Evolutionary conservation across 2,888 invertebrate genomes (phyloP).

Genomic region (Dynastes tityus): DNA sequence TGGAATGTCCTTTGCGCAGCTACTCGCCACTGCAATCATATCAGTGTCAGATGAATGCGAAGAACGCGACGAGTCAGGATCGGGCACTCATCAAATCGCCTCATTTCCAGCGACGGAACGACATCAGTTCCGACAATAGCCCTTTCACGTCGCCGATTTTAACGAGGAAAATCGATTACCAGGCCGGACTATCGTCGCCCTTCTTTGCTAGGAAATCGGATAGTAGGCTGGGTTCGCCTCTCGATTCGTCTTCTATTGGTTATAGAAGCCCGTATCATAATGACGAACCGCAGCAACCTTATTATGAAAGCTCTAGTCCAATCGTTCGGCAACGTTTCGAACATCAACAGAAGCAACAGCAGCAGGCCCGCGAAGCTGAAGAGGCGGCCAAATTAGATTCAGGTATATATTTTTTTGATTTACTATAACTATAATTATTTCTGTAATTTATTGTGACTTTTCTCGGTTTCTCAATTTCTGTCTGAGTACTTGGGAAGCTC

Average conservation of each 20-base stretch:
- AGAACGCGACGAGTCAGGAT: constrained; percentile 47
- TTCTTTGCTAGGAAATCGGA: constrained; percentile 60
- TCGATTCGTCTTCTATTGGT: constrained; percentile 60
- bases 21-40: constrained; percentile 65
- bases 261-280: constrained; percentile 63
- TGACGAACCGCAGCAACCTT: constrained; percentile 52
- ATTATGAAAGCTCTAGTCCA: constrained; percentile 82
- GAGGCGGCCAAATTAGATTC: constrained; percentile 62
- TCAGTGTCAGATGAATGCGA: constrained; percentile 62
- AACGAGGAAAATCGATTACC: constrained; percentile 46
- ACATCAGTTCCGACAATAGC: constrained; percentile 44
- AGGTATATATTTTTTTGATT: constrained; percentile 54
- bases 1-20: constrained; percentile 58
- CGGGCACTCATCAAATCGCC: constrained; percentile 15
- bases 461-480: no score
- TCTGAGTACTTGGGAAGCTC: no score
- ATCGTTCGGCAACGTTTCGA: constrained; percentile 85
- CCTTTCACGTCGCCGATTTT: constrained; percentile 52
- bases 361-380: constrained; percentile 71
- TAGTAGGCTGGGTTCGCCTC: constrained; percentile 68
- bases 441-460: no score
- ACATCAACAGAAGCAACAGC: constrained; percentile 83
- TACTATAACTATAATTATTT: no score
- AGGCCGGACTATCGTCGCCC: constrained; percentile 55
- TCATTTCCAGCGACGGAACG: constrained; percentile 24